Conservation (phyloP, 2,113 vertebrate species). For the Amblyornis subalaris region DNA sequence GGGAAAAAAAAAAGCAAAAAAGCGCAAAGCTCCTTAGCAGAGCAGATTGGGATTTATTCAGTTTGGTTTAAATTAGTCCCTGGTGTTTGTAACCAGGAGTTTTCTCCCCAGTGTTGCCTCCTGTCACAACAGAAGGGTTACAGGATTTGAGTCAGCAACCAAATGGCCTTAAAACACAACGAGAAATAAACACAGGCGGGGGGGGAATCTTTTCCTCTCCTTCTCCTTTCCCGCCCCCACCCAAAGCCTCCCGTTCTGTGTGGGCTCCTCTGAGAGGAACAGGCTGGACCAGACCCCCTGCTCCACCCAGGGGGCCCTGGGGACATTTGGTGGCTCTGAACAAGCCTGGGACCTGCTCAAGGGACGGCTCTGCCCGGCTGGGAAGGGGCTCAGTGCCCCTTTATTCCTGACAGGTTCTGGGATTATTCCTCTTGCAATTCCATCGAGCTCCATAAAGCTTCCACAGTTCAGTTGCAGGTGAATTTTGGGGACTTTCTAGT, state of each 20-base stretch:
- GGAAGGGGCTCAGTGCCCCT: neutral
- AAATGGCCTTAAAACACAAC: conserved; percentile 29
- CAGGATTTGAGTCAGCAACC: conserved; percentile 39
- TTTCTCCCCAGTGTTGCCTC: conserved; percentile 13
- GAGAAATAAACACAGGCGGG: neutral
- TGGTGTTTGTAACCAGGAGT: conserved; percentile 36
- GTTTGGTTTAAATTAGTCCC: conserved; percentile 9
- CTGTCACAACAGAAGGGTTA: conserved; percentile 42
- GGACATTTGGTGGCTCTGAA: neutral
- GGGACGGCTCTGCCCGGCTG: neutral
- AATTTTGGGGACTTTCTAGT: neutral
- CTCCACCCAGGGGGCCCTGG: neutral
- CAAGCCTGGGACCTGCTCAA: neutral
- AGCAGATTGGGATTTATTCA: conserved; percentile 30
- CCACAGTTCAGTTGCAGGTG: neutral
- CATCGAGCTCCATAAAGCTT: neutral
- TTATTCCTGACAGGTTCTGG: neutral
- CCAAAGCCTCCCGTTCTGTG: neutral
- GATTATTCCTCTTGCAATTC: neutral
- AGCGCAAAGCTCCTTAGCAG: neutral
- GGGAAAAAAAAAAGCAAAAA: neutral
- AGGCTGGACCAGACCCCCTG: neutral
- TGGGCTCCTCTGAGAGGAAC: neutral
- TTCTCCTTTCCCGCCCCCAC: neutral
- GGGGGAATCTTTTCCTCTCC: neutral